Evolutionary conservation across 2,113 vertebrate genomes (phyloP).

Genomic region (Cephalophus harveyi): DNA sequence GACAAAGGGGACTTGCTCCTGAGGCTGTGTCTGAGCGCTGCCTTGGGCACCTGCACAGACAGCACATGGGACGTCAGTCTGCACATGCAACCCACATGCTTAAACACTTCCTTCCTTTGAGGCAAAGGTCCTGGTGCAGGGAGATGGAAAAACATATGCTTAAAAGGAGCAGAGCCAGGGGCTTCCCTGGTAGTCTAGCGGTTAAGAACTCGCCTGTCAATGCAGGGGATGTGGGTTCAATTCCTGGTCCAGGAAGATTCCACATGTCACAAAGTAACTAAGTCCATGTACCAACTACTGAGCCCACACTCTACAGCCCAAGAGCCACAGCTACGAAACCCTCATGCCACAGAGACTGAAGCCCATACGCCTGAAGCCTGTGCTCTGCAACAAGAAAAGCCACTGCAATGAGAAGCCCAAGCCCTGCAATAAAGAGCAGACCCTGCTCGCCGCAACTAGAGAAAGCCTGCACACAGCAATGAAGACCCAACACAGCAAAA

Average conservation of each 20-base stretch:
- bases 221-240: background rate
- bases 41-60: background rate
- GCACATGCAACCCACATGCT: rapidly evolving
- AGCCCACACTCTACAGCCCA: background rate
- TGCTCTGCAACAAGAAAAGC: background rate
- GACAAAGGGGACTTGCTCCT: background rate
- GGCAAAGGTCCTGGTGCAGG: background rate
- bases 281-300: background rate
- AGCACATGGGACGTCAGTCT: rapidly evolving
- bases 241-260: background rate
- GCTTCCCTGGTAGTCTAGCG: background rate
- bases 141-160: rapidly evolving
- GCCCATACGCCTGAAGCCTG: background rate
- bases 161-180: background rate
- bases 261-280: background rate
- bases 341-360: background rate
- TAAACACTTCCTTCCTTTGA: background rate
- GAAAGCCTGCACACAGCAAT: background rate
- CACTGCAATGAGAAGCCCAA: background rate
- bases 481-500: background rate
- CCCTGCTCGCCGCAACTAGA: rapidly evolving
- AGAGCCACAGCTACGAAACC: no score
- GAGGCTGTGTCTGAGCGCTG: background rate
- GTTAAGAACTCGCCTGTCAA: background rate
- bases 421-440: background rate